Conservation (phyloP, 2,113 vertebrate genomes). For the Cyprinodon tularosa region DNA sequence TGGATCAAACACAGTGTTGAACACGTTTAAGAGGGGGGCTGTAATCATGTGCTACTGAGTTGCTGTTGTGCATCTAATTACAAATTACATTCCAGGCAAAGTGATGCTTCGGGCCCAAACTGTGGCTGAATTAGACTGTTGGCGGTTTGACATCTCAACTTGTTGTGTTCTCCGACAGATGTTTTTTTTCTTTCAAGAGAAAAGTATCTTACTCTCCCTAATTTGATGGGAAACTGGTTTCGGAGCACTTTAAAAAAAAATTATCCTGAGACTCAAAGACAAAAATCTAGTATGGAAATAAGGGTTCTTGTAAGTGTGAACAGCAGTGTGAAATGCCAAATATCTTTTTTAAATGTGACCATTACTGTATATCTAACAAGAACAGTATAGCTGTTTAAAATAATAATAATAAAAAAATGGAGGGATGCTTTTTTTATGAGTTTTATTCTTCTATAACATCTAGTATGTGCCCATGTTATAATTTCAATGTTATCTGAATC, state of each 20-base stretch:
- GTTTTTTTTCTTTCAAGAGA: constrained; percentile 4
- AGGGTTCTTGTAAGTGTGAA: neutral
- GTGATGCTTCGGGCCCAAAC: constrained; percentile 54
- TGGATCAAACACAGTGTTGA: constrained; percentile 34
- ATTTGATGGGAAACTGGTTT: constrained; percentile 10
- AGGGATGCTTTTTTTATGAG: no score
- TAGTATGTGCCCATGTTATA: no score
- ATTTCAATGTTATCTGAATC: no score
- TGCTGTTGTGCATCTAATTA: constrained; percentile 68
- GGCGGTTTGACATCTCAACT: constrained; percentile 34
- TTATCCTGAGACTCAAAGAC: constrained; percentile 2
- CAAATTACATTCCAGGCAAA: constrained; percentile 53
- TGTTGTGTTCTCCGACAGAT: constrained; percentile 31
- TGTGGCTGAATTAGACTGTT: constrained; percentile 62
- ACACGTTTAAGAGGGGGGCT: constrained; percentile 54
- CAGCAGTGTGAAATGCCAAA: neutral
- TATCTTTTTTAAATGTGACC: no score
- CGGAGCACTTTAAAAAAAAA: constrained; percentile 8
- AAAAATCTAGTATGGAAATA: neutral
- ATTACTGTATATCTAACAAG: no score
- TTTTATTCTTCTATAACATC: no score
- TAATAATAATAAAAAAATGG: no score
- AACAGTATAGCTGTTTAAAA: no score
- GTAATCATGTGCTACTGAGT: constrained; percentile 70
- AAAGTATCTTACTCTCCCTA: constrained; percentile 13